Base-by-base conservation (phyloP, 1,140 invertebrate genomes). In the Cryptotermes secundus region DNA sequence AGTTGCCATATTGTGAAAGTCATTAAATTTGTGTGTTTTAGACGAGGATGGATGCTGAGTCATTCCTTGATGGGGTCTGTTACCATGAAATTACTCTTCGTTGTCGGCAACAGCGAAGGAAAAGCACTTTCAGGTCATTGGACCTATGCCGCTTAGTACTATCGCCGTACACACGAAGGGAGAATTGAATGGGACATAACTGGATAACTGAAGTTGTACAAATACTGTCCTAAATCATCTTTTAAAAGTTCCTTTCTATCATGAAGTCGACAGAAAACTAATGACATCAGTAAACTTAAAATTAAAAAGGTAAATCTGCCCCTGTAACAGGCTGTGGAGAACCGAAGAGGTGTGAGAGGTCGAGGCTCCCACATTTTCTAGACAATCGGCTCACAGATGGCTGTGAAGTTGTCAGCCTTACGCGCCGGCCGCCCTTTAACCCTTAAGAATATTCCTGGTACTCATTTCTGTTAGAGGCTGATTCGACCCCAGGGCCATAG, bases 21-120 rank as follows among this genome's bases (percentile, higher is more conserved):
- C 59, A 72, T 72, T 72, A 72, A n/a, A 72, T 65, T n/a, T 72
- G 59, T 72, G 59, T 72, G 59, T 72, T 72, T 72, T 72, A 72
- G 26, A 72, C 59, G 59, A 72, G 59, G n/a, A 16, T 31, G n/a
- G 59, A n/a, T 72, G 59, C 59, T 72, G 59, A 72, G 59, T 72
- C 59, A 72, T 72, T 26, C 26, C 59, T 31, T 72, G 59, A 72
- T 72, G 59, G 59, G 59, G 9, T 72, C 59, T 72, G 59, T 72
- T 72, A 72, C 59, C 59, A 72, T 72, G 59, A 72, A 72, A 72
- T 72, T 72, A 72, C 59, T 72, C 26, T 72, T 72, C 59, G 59
- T 31, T 72, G 59, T 72, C 59, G 59, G 59, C 4, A 72, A 72
- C 59, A 72, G 14, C 6, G 26, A 16, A 3, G 59, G 26, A 72